phyloP scores from a whole-genome alignment of 2,888 invertebrate species.

The Chrysopilus asiliformis region DNA sequence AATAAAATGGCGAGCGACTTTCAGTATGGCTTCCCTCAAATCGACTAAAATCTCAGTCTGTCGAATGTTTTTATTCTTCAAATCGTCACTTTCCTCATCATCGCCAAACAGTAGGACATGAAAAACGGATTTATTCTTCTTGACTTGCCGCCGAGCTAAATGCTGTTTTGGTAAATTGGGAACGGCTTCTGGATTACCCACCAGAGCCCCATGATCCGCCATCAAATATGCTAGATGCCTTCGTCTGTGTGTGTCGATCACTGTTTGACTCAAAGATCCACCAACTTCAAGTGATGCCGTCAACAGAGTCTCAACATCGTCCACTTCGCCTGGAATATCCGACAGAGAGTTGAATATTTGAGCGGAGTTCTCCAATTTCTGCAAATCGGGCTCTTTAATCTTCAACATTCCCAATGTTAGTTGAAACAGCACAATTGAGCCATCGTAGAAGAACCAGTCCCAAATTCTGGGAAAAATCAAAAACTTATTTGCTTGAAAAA shows the following conservation, averaged over 20 bases:
- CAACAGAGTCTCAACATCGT: slow-evolving; percentile 69
- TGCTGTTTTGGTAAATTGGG: slow-evolving; percentile 91
- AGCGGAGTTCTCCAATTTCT: slow-evolving; percentile 83
- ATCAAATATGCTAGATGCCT: slow-evolving; percentile 90
- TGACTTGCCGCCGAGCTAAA: slow-evolving; percentile 70
- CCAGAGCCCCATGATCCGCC: slow-evolving; percentile 90
- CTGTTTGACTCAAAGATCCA: slow-evolving; percentile 63
- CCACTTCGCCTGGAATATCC: slow-evolving; percentile 87
- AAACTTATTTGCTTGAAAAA: no score
- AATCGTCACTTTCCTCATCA: slow-evolving; percentile 62
- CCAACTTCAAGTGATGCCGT: slow-evolving; percentile 62
- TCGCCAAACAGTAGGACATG: slow-evolving; percentile 79
- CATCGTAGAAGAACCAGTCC: slow-evolving; percentile 95
- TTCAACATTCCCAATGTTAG: slow-evolving; percentile 89
- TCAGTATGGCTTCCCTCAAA: slow-evolving; percentile 87
- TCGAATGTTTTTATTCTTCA: slow-evolving; percentile 90
- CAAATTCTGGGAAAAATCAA: slow-evolving; percentile 53
- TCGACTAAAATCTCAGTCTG: slow-evolving; percentile 99
- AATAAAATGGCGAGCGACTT: slow-evolving; percentile 87
- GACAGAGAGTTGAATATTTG: slow-evolving; percentile 96
- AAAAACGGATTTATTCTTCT: slow-evolving; percentile 79
- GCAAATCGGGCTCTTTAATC: slow-evolving; percentile 69
- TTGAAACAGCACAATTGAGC: slow-evolving; percentile 88
- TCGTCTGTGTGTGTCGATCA: slow-evolving; percentile 69
- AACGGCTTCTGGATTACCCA: slow-evolving; percentile 78